Percentiles rank a stretch among this genome's conserved stretches.
Evolutionary conservation across 2,888 invertebrate species (phyloP).

Genomic region (Caenorhabditis macrosperma): DNA sequence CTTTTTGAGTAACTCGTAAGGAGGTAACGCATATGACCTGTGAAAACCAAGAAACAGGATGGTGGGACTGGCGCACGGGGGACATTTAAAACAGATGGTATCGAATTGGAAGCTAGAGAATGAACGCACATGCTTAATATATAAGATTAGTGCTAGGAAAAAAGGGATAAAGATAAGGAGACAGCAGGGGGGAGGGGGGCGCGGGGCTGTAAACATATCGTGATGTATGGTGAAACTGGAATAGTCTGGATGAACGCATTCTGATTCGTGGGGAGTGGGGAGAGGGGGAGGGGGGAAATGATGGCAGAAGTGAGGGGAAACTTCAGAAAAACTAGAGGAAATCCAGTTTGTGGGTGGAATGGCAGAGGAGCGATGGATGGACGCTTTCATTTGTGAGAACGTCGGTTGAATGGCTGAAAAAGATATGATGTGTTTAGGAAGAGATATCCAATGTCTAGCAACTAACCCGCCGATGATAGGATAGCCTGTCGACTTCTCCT

Average conservation of each 20-base stretch:
- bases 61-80: too few species aligned
- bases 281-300: not conserved
- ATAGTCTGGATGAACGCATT: slow-evolving; percentile 27
- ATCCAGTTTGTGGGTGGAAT: not conserved
- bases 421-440: not conserved
- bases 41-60: too few species aligned
- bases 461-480: slow-evolving; percentile 13
- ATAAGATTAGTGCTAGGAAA: not conserved
- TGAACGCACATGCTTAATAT: too few species aligned
- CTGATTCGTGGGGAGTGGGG: not conserved
- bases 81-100: too few species aligned
- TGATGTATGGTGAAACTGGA: slow-evolving; percentile 1
- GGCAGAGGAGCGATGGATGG: not conserved
- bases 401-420: slow-evolving; percentile 1
- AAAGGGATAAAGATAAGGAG: not conserved
- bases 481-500: not conserved
- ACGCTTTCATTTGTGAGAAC: not conserved
- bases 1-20: not conserved
- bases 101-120: too few species aligned
- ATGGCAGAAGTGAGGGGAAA: not conserved
- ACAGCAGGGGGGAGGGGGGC: not conserved
- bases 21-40: too few species aligned
- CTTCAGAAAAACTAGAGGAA: not conserved
- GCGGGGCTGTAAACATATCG: not conserved
- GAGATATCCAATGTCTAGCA: too few species aligned